Percentiles rank a stretch among this genome's conserved stretches.
Evolutionary conservation across 2,888 invertebrate genomes (phyloP).

Genomic region (Pachliopta kotzebuea): DNA sequence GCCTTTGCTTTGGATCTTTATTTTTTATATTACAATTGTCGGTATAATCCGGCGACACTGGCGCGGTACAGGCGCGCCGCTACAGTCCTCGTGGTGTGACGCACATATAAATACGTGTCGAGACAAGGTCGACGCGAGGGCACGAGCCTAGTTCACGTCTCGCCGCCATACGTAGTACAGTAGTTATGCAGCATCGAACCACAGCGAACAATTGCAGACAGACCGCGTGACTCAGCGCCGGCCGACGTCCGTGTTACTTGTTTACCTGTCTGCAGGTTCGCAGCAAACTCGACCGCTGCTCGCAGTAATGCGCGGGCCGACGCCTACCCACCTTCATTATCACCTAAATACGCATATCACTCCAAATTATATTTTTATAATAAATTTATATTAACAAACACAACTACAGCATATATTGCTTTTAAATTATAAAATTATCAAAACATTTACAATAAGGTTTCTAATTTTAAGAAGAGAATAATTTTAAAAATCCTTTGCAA

Average conservation of each 20-base stretch:
- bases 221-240: slow-evolving; percentile 58
- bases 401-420: too few relatives aligned
- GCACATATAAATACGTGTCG: slow-evolving; percentile 75
- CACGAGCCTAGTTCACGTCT: slow-evolving; percentile 60
- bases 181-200: slow-evolving; percentile 30
- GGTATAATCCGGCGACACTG: slow-evolving; percentile 31
- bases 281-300: slow-evolving; percentile 11
- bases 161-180: slow-evolving; percentile 21
- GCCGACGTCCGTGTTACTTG: slow-evolving; percentile 19
- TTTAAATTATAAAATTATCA: too few relatives aligned
- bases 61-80: slow-evolving; percentile 34
- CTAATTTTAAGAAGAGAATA: too few relatives aligned
- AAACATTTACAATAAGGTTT: too few relatives aligned
- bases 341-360: too few relatives aligned
- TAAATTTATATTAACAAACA: too few relatives aligned
- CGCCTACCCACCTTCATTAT: slow-evolving; percentile 7
- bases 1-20: neutral
- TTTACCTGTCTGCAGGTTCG: slow-evolving; percentile 25
- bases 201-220: slow-evolving; percentile 61
- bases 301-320: slow-evolving; percentile 11
- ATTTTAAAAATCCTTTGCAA: too few relatives aligned
- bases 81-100: slow-evolving; percentile 60
- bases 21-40: slow-evolving; percentile 2
- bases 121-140: slow-evolving; percentile 76
- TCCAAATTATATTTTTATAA: too few relatives aligned